These are phyloP conservation scores for Eurystomus gularis DNA, from an alignment of 2,113 vertebrate genomes.

Conservation along the genomic window DNA sequence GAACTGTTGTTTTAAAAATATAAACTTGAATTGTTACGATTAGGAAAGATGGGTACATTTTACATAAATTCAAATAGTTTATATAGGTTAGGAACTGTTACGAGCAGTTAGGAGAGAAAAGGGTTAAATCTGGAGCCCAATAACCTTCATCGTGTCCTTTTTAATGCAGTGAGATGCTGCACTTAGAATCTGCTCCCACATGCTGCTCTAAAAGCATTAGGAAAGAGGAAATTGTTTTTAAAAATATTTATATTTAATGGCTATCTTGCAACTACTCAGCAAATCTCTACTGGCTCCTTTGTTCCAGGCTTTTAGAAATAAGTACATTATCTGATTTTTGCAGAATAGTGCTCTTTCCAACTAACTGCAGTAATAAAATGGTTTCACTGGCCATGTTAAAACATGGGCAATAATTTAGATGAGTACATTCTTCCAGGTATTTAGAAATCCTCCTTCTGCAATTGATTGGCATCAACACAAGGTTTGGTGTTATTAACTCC, in stretches of 20 bases:
- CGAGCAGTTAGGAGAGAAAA: not conserved
- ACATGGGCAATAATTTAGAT: not conserved
- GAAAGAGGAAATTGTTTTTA: slow-evolving; percentile 58
- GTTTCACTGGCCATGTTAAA: slow-evolving; percentile 3
- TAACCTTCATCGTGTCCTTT: slow-evolving; percentile 53
- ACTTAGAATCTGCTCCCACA: slow-evolving; percentile 35
- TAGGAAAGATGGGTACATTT: not conserved
- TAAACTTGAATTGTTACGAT: not conserved
- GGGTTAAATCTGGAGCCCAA: not conserved
- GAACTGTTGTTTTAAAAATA: not conserved
- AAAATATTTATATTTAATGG: slow-evolving; percentile 69
- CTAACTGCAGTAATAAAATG: slow-evolving; percentile 25
- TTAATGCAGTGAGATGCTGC: slow-evolving; percentile 14
- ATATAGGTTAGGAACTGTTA: not conserved
- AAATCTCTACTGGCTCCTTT: slow-evolving; percentile 42
- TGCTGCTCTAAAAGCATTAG: slow-evolving; percentile 54
- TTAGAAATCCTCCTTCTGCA: not conserved
- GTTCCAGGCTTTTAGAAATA: slow-evolving; percentile 61
- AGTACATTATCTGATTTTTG: slow-evolving; percentile 53
- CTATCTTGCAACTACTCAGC: slow-evolving; percentile 56
- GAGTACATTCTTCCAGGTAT: not conserved
- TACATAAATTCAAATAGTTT: not conserved
- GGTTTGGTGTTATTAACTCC: not conserved
- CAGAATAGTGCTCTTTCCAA: slow-evolving; percentile 17
- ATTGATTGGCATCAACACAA: not conserved